phyloP scores from a whole-genome alignment of 2,888 invertebrate species.

The Carterocephalus palaemon region DNA sequence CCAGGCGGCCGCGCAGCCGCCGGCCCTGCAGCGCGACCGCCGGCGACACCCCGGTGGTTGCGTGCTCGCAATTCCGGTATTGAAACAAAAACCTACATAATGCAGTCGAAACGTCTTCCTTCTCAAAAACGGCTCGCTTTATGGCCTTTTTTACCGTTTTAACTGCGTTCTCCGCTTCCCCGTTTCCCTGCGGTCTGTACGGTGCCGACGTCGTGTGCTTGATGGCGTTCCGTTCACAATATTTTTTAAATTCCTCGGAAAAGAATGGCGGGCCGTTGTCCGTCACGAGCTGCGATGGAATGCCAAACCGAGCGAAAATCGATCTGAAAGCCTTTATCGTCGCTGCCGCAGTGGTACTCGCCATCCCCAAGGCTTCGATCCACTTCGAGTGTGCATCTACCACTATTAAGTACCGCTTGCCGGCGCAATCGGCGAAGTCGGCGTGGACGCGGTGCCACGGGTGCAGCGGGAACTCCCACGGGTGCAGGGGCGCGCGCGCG shows the following conservation, averaged over 20 bases:
- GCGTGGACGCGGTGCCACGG: constrained; percentile 3
- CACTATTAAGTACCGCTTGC: constrained; percentile 29
- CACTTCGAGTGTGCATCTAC: constrained; percentile 34
- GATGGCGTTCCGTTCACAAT: constrained; percentile 27
- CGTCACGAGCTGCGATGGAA: constrained; percentile 27
- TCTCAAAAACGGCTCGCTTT: constrained; percentile 13
- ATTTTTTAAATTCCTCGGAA: constrained; percentile 23
- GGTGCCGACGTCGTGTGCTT: constrained; percentile 26
- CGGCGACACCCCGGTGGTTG: constrained; percentile 29
- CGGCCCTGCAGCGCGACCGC: constrained; percentile 28
- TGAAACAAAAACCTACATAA: constrained; percentile 27
- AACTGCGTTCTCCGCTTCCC: constrained; percentile 30
- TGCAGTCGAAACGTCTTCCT: not conserved
- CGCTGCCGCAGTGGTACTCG: constrained; percentile 9
- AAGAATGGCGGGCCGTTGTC: constrained; percentile 33
- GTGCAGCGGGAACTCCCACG: not conserved
- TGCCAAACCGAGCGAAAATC: constrained; percentile 30
- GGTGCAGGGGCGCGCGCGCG: not conserved
- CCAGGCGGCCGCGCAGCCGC: too few species aligned
- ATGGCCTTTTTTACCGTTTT: constrained; percentile 26
- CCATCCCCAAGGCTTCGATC: constrained; percentile 32
- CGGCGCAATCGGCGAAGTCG: not conserved
- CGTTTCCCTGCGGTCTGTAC: constrained; percentile 29
- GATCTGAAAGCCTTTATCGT: constrained; percentile 22
- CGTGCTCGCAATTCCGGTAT: constrained; percentile 29